A percentile compares a stretch with the other conserved stretches of the same genome.
phyloP scores from a whole-genome alignment of 1,140 invertebrate genomes.

The Platorchestia sp. region DNA sequence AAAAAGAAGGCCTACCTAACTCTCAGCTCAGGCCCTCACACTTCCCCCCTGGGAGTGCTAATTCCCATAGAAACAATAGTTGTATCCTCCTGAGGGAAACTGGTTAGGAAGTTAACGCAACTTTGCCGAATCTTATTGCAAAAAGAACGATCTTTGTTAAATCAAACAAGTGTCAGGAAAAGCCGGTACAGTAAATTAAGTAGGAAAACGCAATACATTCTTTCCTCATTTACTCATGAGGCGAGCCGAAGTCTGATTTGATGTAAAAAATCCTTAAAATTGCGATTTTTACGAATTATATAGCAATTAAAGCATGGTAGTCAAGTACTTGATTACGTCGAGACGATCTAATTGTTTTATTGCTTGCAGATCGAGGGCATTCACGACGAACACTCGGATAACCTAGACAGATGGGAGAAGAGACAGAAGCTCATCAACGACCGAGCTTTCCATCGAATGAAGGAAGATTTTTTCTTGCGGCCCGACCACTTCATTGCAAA shows the following conservation, averaged over 20 bases:
- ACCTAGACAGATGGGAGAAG: constrained; percentile 69
- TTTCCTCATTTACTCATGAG: not conserved
- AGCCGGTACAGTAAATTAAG: too few species aligned
- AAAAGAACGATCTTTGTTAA: too few species aligned
- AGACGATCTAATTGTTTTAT: not conserved
- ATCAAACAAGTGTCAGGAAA: too few species aligned
- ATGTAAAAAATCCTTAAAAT: not conserved
- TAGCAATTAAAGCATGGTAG: not conserved
- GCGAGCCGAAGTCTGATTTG: not conserved
- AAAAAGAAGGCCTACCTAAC: too few species aligned
- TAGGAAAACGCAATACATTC: not conserved
- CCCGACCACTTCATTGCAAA: constrained; percentile 81
- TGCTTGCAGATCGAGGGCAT: not conserved
- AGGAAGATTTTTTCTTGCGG: constrained; percentile 76
- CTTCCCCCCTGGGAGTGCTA: too few species aligned
- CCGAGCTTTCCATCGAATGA: constrained; percentile 72
- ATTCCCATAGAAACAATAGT: too few species aligned
- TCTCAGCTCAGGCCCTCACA: too few species aligned
- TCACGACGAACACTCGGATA: not conserved
- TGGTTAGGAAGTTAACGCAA: too few species aligned
- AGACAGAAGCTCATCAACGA: constrained; percentile 71
- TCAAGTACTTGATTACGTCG: not conserved
- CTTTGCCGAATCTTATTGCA: too few species aligned
- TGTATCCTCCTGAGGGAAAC: too few species aligned
- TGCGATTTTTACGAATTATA: not conserved